Conservation (phyloP, 2,888 invertebrate species). For the Rhagium mordax region DNA sequence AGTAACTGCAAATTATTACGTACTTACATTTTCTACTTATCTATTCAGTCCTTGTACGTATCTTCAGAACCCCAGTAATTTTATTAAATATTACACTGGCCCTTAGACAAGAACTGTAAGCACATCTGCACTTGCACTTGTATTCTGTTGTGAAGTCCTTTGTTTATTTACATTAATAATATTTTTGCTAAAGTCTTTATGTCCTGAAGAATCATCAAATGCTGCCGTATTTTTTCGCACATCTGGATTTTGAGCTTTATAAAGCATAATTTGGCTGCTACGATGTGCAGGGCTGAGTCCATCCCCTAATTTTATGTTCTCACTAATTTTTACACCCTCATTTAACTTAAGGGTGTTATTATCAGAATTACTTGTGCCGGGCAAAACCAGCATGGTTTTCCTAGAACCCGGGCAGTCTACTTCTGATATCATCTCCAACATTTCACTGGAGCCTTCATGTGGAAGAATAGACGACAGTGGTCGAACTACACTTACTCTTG, state of each 20-base stretch:
- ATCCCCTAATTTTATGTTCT: slow-evolving; percentile 61
- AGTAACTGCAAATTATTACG: slow-evolving; percentile 22
- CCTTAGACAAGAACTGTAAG: slow-evolving; percentile 74
- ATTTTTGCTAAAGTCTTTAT: slow-evolving; percentile 85
- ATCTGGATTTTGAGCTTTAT: slow-evolving; percentile 89
- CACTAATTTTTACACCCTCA: slow-evolving; percentile 56
- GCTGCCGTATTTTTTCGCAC: slow-evolving; percentile 87
- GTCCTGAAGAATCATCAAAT: slow-evolving; percentile 72
- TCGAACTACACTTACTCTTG: slow-evolving; percentile 69
- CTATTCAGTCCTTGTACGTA: slow-evolving; percentile 4
- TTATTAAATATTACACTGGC: slow-evolving; percentile 61
- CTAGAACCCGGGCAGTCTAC: slow-evolving; percentile 71
- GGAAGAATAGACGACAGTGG: slow-evolving; percentile 69
- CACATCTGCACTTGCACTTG: slow-evolving; percentile 69
- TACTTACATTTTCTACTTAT: slow-evolving; percentile 4
- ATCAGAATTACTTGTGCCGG: slow-evolving; percentile 67
- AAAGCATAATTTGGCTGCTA: slow-evolving; percentile 79
- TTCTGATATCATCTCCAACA: slow-evolving; percentile 77
- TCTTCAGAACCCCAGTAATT: slow-evolving; percentile 12
- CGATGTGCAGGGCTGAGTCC: slow-evolving; percentile 71
- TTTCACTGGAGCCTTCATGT: slow-evolving; percentile 73
- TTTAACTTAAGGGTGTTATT: slow-evolving; percentile 62
- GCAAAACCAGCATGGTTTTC: slow-evolving; percentile 69
- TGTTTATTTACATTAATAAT: slow-evolving; percentile 75
- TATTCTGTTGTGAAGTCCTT: slow-evolving; percentile 67